Evolutionary conservation across 2,888 invertebrate species (phyloP), one percentile per base, ranked within the genome.

Genomic region (Hemaris fuciformis): DNA sequence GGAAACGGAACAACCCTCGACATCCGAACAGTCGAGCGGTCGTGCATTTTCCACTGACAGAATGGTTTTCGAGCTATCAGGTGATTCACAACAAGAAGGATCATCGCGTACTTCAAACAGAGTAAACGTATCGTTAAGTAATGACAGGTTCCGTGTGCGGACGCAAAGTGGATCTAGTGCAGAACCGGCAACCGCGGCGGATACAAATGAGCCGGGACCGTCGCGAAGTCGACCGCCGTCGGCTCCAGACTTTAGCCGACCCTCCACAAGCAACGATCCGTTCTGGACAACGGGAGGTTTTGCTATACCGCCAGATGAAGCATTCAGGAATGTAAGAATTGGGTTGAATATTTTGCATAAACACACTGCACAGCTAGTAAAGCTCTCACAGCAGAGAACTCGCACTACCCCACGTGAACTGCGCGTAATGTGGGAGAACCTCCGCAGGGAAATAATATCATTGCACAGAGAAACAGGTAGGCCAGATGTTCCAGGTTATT

Each of bases 391-490:
- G 60, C 87, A 87, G 57, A 91, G 89, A 1, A 84, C 84, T 62
- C 85, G 87, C 6, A 83, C 83, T 8, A 83, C 89, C 4, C 83
- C 95, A 72, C 93, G 94, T 68, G 93, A 94, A 70, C 90, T 95
- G 60, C 93, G 95, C 7, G 88, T 87, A 34, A 93, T 95, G 93
- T 94, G 95, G 92, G 93, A 94, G 64, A 94, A 94, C 74, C 85
- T 95, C 64, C 93, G 94, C 23, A 83, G 94, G 42, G 94, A 94
- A 61, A 93, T 95, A 68, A 83, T 93, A 63, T 80, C 89, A 68
- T 77, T 94, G 61, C 90, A 94, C 67, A 82, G 93, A 64, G 91
- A 93, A 70, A 88, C 91, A 0, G 87, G 88, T 18, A 74, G 85
- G 58, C 85, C 83, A 64, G 88, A 87, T 63, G 71, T 85, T 53